Percentiles rank a stretch among this genome's conserved stretches.
These are phyloP conservation scores for Taurulus bubalis DNA, from an alignment of 2,113 vertebrate genomes.

Conservation along the genomic window DNA sequence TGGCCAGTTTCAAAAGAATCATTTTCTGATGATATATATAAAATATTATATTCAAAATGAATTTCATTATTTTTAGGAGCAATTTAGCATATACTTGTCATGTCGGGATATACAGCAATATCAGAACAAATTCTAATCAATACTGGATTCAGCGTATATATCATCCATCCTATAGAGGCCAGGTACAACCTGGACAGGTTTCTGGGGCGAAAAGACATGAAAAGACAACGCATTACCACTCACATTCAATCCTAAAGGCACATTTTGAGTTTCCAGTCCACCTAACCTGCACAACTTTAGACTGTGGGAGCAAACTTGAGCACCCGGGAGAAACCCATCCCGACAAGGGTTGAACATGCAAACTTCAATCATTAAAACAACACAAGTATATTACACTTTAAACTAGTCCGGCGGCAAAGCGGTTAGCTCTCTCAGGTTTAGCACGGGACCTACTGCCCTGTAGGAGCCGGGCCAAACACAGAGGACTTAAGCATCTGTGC, in stretches of 20 bases:
- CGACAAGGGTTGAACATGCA: not conserved
- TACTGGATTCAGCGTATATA: not conserved
- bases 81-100: not conserved
- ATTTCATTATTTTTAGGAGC: not conserved
- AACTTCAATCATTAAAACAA: slow-evolving; percentile 11
- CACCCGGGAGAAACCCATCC: not conserved
- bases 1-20: not conserved
- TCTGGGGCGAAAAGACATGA: not conserved
- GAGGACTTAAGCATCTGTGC: slow-evolving; percentile 54
- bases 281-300: not conserved
- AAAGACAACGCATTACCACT: not conserved
- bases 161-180: not conserved
- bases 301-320: not conserved
- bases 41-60: not conserved
- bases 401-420: not conserved
- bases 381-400: not conserved
- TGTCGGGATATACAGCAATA: not conserved
- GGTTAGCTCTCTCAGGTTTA: not conserved
- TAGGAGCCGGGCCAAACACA: slow-evolving; percentile 33
- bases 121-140: not conserved
- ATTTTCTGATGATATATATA: not conserved
- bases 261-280: not conserved
- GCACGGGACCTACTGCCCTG: slow-evolving; percentile 6
- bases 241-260: not conserved
- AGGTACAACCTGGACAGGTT: not conserved